Evolutionary conservation across 2,797 vertebrate species (phyloP).

Genomic region (Scomberomorus guttatus): DNA sequence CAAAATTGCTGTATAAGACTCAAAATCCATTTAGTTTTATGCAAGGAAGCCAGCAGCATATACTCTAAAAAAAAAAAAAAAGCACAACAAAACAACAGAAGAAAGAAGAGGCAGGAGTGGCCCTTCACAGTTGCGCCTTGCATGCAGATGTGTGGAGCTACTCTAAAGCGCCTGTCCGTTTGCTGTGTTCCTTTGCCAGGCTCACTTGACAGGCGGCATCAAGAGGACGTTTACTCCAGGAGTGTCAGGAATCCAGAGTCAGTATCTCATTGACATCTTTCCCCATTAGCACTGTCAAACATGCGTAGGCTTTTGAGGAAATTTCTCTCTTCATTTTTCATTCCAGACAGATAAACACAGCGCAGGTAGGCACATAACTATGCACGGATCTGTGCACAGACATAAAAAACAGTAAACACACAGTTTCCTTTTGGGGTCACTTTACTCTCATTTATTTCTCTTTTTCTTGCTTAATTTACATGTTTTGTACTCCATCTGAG

Average conservation of each 20-base stretch:
- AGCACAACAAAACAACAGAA: conserved; percentile 8
- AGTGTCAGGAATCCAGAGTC: conserved; percentile 43
- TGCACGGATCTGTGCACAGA: not conserved
- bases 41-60: not conserved
- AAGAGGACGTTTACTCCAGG: conserved; percentile 34
- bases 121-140: not conserved
- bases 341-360: conserved; percentile 36
- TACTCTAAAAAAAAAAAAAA: not conserved
- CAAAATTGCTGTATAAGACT: not conserved
- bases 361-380: conserved; percentile 50
- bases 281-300: conserved; percentile 60
- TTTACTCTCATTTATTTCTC: conserved; percentile 51
- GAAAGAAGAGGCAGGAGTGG: not conserved
- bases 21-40: not conserved
- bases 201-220: conserved; percentile 29
- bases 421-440: conserved; percentile 35
- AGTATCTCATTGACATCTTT: conserved; percentile 39
- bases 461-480: conserved; percentile 45
- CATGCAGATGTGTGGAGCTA: conserved; percentile 17
- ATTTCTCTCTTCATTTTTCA: conserved; percentile 42
- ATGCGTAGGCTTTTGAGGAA: conserved; percentile 32
- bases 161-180: conserved; percentile 9
- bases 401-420: conserved; percentile 26
- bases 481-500: conserved; percentile 36
- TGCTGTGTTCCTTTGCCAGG: conserved; percentile 28